Percentiles rank a stretch among this genome's conserved stretches.
phyloP scores from a whole-genome alignment of 2,113 vertebrate genomes.

The Actenoides hombroni region DNA sequence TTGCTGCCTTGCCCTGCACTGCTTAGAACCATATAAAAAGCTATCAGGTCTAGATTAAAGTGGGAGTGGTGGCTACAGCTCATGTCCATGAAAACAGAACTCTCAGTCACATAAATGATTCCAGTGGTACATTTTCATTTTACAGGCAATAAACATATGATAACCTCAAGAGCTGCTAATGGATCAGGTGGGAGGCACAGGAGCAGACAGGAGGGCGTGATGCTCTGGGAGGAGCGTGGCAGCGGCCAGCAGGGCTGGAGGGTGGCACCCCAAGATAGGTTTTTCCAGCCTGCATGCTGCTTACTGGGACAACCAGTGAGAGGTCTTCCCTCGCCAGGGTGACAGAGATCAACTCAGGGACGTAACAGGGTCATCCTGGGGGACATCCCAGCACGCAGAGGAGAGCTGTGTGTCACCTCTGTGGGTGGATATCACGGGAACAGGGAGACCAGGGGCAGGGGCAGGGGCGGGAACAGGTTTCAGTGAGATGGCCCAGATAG shows the following conservation, averaged over 20 bases:
- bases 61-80: neutral
- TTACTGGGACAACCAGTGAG: too few relatives aligned
- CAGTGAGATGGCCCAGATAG: too few relatives aligned
- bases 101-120: neutral
- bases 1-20: neutral
- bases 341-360: too few relatives aligned
- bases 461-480: too few relatives aligned
- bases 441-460: too few relatives aligned
- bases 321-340: too few relatives aligned
- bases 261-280: neutral
- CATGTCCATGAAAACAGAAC: neutral
- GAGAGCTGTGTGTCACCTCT: too few relatives aligned
- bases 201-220: neutral
- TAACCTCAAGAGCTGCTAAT: neutral
- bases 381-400: too few relatives aligned
- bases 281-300: neutral
- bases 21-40: neutral
- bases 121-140: neutral
- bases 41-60: neutral
- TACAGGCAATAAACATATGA: neutral
- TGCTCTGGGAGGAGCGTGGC: neutral
- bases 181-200: neutral
- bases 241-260: neutral
- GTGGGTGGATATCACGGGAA: too few relatives aligned
- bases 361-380: too few relatives aligned